Percentiles rank a stretch among this genome's conserved stretches.
Evolutionary conservation across 2,113 vertebrate genomes (phyloP).

Genomic region (Lichenostomus cassidix): DNA sequence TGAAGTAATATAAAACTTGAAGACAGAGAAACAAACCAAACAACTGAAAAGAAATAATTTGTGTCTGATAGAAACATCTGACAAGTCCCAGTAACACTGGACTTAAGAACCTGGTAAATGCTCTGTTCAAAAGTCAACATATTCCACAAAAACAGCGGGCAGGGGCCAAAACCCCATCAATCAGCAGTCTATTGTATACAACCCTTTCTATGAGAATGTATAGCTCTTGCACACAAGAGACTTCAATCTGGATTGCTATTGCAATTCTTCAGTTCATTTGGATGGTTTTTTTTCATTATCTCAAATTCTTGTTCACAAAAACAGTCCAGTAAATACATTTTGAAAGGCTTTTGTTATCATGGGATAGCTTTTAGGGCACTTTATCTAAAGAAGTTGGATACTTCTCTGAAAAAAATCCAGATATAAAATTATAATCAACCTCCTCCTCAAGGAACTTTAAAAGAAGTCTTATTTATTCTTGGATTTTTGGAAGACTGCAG

Average conservation of each 20-base stretch:
- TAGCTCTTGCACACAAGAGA: not conserved
- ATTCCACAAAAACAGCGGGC: not conserved
- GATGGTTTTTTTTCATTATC: not conserved
- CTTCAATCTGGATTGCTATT: not conserved
- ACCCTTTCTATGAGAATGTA: not conserved
- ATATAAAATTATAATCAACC: constrained; percentile 56
- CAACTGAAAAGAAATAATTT: not conserved
- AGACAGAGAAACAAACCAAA: not conserved
- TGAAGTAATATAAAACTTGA: not conserved
- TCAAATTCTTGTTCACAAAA: not conserved
- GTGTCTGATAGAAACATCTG: not conserved
- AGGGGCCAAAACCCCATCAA: accelerated
- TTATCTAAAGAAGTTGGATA: not conserved
- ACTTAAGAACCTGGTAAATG: not conserved
- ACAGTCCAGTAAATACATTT: not conserved
- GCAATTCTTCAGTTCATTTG: not conserved
- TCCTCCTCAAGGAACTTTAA: constrained; percentile 62
- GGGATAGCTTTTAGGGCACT: not conserved
- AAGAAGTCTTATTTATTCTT: constrained; percentile 67
- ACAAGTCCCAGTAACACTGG: not conserved
- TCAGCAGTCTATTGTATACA: not conserved
- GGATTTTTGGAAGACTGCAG: constrained; percentile 59
- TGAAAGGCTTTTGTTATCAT: not conserved
- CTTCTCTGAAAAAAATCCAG: constrained; percentile 18
- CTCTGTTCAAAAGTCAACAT: not conserved